Conservation (phyloP, 1,140 invertebrate species). For the Trinorchestia longiramus region DNA sequence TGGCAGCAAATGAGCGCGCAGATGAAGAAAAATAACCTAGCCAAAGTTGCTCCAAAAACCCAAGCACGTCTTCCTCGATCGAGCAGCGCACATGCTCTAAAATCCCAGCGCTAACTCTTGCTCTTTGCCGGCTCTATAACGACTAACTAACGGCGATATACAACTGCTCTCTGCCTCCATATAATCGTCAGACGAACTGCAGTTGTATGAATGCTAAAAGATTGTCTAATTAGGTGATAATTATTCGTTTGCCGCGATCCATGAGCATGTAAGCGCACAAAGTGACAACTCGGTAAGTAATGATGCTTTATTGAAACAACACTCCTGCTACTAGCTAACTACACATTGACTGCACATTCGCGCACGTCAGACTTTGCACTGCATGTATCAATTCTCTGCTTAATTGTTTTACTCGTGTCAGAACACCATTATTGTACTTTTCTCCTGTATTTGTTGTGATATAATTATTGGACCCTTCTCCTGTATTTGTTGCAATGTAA, state of each 20-base stretch:
- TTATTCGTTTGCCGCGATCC: neutral
- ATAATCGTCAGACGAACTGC: neutral
- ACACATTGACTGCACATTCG: too few species aligned
- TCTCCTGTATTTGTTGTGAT: too few species aligned
- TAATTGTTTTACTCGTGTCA: too few species aligned
- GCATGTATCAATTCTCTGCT: too few species aligned
- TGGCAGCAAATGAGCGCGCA: slow-evolving; percentile 45
- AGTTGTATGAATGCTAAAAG: neutral
- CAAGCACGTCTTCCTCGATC: slow-evolving; percentile 11
- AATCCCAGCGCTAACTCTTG: neutral
- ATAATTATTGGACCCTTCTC: too few species aligned
- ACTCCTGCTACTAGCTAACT: too few species aligned
- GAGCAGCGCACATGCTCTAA: neutral
- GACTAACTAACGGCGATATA: neutral
- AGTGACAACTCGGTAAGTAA: neutral
- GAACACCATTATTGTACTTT: too few species aligned
- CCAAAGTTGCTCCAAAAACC: slow-evolving; percentile 19
- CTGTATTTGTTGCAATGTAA: too few species aligned
- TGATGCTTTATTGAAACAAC: too few species aligned
- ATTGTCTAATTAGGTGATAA: neutral
- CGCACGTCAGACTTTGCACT: too few species aligned
- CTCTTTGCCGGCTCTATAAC: neutral
- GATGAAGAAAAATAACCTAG: slow-evolving; percentile 51
- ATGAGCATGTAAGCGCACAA: neutral
- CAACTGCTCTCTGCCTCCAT: neutral